phyloP scores from a whole-genome alignment of 2,113 vertebrate genomes.

The Natator depressus region DNA sequence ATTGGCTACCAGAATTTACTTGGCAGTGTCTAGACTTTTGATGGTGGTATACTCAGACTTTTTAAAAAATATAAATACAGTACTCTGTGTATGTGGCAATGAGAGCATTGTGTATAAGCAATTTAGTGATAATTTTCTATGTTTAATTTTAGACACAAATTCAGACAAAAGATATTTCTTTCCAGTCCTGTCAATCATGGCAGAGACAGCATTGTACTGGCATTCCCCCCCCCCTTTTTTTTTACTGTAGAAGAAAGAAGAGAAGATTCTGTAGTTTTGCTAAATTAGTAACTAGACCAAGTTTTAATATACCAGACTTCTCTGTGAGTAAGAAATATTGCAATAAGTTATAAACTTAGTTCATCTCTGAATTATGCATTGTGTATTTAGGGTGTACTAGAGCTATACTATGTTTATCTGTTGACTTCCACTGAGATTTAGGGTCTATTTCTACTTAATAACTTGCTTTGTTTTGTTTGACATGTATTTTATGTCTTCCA shows the following conservation, averaged over 20 bases:
- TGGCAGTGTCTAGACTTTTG: background rate
- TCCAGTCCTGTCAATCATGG: background rate
- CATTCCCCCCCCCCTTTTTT: background rate
- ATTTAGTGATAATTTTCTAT: constrained; percentile 31
- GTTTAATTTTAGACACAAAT: constrained; percentile 53
- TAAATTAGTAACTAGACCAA: constrained; percentile 66
- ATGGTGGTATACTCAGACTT: background rate
- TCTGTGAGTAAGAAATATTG: constrained; percentile 74
- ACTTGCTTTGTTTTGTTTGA: constrained; percentile 86
- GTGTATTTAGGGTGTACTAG: constrained; percentile 80
- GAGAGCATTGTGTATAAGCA: background rate
- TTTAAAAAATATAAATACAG: background rate
- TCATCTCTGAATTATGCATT: constrained; percentile 83
- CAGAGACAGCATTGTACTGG: background rate
- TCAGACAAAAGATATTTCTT: constrained; percentile 17
- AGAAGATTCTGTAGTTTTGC: constrained; percentile 68
- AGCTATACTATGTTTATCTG: constrained; percentile 84
- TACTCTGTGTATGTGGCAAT: background rate
- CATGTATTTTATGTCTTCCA: constrained; percentile 84
- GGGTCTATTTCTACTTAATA: constrained; percentile 82
- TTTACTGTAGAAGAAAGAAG: background rate
- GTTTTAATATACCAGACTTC: constrained; percentile 73
- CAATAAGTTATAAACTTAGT: constrained; percentile 74
- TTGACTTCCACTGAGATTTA: constrained; percentile 87
- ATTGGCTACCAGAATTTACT: background rate